Evolutionary conservation across 2,797 vertebrate species (phyloP).

Genomic region (Silurus lanzhouensis): DNA sequence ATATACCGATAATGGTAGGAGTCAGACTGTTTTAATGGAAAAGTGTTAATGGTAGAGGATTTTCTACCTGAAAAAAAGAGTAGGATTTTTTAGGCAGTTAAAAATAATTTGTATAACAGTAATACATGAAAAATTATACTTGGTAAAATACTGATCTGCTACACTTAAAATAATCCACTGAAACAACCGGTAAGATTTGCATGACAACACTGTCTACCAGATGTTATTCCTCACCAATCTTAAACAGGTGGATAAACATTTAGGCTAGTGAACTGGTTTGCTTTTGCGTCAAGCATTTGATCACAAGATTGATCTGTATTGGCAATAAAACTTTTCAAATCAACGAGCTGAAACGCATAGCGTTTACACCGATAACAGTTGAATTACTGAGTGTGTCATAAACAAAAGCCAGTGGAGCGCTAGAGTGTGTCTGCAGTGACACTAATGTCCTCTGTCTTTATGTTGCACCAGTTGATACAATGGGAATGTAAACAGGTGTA

Average conservation of each 20-base stretch:
- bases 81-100: neutral
- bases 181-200: neutral
- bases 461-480: neutral
- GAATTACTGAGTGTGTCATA: neutral
- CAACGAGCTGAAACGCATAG: neutral
- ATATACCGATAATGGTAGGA: neutral
- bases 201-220: neutral
- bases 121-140: neutral
- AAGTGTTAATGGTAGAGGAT: neutral
- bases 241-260: neutral
- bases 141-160: neutral
- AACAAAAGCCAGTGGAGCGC: constrained; percentile 12
- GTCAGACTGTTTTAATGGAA: neutral
- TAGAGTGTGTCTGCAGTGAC: neutral
- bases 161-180: neutral
- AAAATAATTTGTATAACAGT: neutral
- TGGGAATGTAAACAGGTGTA: neutral
- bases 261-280: neutral
- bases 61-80: neutral
- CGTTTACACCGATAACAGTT: neutral
- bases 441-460: neutral
- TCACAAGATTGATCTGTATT: neutral
- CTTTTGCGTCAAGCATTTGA: neutral
- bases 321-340: neutral
- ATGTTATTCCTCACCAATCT: neutral